These are phyloP conservation scores for Megamerina dolium DNA, from an alignment of 2,888 invertebrate species.

Conservation along the genomic window DNA sequence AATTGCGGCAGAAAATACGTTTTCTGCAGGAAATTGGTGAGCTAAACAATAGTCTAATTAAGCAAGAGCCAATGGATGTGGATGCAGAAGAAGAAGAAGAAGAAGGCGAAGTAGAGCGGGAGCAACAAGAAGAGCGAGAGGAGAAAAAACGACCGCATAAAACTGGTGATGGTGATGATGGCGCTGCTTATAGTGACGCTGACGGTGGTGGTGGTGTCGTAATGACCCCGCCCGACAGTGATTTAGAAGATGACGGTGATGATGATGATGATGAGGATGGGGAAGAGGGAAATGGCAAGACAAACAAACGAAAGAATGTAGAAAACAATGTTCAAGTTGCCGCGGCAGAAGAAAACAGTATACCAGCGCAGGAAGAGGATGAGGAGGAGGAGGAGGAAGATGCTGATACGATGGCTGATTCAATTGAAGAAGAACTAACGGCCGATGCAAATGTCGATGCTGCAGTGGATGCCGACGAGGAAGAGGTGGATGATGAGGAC, in stretches of 20 bases:
- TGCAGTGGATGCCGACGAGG: constrained; percentile 20
- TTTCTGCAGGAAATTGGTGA: constrained; percentile 23
- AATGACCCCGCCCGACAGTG: constrained; percentile 29
- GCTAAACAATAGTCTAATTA: constrained; percentile 9
- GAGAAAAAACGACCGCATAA: too few species aligned
- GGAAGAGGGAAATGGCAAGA: constrained; percentile 12
- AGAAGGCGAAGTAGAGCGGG: neutral
- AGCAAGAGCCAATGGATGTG: constrained; percentile 23
- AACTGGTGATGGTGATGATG: too few species aligned
- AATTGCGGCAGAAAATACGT: constrained; percentile 28
- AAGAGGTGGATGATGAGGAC: constrained; percentile 11
- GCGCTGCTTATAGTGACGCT: too few species aligned
- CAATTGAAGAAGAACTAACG: constrained; percentile 24
- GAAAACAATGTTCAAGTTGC: too few species aligned
- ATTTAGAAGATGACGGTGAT: constrained; percentile 14
- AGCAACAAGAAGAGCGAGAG: neutral
- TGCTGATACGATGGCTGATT: constrained; percentile 33
- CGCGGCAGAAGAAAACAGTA: constrained; percentile 6
- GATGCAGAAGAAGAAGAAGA: constrained; percentile 10
- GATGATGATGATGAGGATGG: constrained; percentile 21
- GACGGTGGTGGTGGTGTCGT: constrained; percentile 21
- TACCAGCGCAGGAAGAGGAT: neutral
- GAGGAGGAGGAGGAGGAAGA: constrained; percentile 22
- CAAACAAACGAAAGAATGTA: constrained; percentile 9
- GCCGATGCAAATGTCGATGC: constrained; percentile 19